phyloP scores from a whole-genome alignment of 2,888 invertebrate genomes.

The Dendrolimus houi region DNA sequence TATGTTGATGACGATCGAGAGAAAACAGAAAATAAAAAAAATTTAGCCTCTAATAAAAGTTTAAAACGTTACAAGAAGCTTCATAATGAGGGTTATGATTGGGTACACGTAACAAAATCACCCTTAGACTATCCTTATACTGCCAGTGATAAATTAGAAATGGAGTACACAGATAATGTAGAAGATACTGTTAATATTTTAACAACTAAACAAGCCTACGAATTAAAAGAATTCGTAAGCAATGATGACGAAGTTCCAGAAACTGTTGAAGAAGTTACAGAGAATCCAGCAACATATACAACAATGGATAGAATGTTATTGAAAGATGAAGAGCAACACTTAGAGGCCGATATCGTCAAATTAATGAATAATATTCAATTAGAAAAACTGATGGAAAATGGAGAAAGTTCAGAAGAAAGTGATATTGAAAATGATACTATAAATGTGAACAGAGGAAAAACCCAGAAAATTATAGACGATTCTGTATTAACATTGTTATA shows the following conservation, averaged over 20 bases:
- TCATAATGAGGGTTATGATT: too few species aligned
- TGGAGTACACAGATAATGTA: too few species aligned
- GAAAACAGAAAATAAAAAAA: conserved; percentile 3
- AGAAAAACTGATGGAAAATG: conserved; percentile 15
- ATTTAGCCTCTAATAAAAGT: not conserved
- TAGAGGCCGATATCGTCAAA: conserved; percentile 22
- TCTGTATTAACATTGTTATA: conserved; percentile 27
- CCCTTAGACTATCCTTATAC: too few species aligned
- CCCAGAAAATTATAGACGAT: conserved; percentile 12
- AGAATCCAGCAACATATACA: too few species aligned
- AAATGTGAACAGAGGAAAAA: not conserved
- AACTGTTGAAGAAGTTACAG: too few species aligned
- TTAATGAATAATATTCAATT: conserved; percentile 31
- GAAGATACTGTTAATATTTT: too few species aligned
- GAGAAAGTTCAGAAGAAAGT: conserved; percentile 1
- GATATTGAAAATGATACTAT: conserved; percentile 7
- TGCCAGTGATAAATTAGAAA: too few species aligned
- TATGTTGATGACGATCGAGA: not conserved
- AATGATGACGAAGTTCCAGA: too few species aligned
- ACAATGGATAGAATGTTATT: too few species aligned
- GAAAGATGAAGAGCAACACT: conserved; percentile 3
- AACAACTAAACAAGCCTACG: too few species aligned
- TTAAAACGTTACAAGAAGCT: not conserved
- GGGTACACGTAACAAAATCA: too few species aligned
- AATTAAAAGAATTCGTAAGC: too few species aligned